phyloP scores from a whole-genome alignment of 2,888 invertebrate species.

The Lomographa bimaculata region DNA sequence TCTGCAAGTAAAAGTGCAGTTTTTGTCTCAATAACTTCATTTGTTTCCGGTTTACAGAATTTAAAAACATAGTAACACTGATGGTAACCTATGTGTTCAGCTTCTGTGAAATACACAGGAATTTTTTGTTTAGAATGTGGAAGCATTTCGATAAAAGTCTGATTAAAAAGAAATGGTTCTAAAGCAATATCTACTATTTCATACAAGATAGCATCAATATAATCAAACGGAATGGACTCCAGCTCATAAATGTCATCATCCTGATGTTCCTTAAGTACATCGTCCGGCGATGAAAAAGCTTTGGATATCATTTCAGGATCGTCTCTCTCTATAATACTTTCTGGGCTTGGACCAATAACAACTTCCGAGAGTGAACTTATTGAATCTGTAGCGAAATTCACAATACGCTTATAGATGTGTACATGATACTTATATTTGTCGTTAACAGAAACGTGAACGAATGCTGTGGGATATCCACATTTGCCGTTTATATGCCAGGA shows the following conservation, averaged over 20 bases:
- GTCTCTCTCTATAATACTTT: slow-evolving; percentile 41
- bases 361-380: slow-evolving; percentile 37
- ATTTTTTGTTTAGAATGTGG: slow-evolving; percentile 45
- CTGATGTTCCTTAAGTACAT: too few relatives aligned
- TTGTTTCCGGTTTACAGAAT: slow-evolving; percentile 46
- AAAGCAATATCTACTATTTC: slow-evolving; percentile 51
- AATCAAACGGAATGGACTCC: too few relatives aligned
- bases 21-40: slow-evolving; percentile 45
- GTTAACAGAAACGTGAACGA: slow-evolving; percentile 42
- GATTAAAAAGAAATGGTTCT: slow-evolving; percentile 56
- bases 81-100: slow-evolving; percentile 59
- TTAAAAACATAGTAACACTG: slow-evolving; percentile 59
- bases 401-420: slow-evolving; percentile 47
- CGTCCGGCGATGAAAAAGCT: too few relatives aligned
- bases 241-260: too few relatives aligned
- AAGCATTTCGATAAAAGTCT: slow-evolving; percentile 46
- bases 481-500: slow-evolving; percentile 57
- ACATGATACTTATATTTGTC: slow-evolving; percentile 52
- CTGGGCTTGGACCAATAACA: slow-evolving; percentile 39
- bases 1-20: slow-evolving; percentile 57
- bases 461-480: slow-evolving; percentile 46
- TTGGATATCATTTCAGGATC: too few relatives aligned
- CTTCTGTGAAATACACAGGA: slow-evolving; percentile 55
- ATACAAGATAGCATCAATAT: slow-evolving; percentile 41
- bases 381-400: slow-evolving; percentile 39